These are phyloP conservation scores for Macroramphosus scolopax DNA, from an alignment of 2,797 vertebrate species.

Conservation along the genomic window DNA sequence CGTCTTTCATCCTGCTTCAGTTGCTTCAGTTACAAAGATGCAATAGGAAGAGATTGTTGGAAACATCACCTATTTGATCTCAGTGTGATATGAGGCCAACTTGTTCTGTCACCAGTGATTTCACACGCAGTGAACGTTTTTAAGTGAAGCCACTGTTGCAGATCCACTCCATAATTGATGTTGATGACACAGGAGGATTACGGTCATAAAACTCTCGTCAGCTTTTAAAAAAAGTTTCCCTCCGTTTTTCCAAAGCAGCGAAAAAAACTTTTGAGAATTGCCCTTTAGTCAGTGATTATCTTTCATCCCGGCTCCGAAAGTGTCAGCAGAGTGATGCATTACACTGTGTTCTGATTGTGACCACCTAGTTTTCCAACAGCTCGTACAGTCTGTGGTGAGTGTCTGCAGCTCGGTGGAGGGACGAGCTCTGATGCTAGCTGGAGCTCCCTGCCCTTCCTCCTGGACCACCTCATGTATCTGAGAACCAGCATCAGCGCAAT, in stretches of 20 bases:
- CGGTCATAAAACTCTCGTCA: background rate
- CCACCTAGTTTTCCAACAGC: constrained; percentile 74
- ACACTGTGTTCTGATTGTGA: constrained; percentile 51
- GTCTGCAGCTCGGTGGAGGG: too few relatives aligned
- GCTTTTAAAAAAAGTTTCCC: constrained; percentile 20
- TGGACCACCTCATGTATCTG: too few relatives aligned
- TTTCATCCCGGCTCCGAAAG: constrained; percentile 50
- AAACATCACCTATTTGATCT: too few relatives aligned
- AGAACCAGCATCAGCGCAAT: too few relatives aligned
- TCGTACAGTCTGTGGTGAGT: constrained; percentile 78
- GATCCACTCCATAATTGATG: background rate
- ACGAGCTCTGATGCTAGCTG: too few relatives aligned
- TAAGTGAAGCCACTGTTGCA: background rate
- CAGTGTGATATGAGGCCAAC: too few relatives aligned
- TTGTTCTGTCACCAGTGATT: too few relatives aligned
- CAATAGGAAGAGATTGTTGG: too few relatives aligned
- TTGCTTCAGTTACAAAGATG: too few relatives aligned
- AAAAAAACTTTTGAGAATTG: constrained; percentile 51
- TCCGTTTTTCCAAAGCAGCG: constrained; percentile 23
- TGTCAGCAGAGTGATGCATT: constrained; percentile 61
- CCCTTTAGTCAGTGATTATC: constrained; percentile 61
- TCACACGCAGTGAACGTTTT: too few relatives aligned
- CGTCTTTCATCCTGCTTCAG: too few relatives aligned
- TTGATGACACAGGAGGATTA: constrained; percentile 1
- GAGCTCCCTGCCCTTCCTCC: too few relatives aligned